Base-by-base conservation (phyloP, 1,140 invertebrate genomes). In the Heliconius hewitsoni region DNA sequence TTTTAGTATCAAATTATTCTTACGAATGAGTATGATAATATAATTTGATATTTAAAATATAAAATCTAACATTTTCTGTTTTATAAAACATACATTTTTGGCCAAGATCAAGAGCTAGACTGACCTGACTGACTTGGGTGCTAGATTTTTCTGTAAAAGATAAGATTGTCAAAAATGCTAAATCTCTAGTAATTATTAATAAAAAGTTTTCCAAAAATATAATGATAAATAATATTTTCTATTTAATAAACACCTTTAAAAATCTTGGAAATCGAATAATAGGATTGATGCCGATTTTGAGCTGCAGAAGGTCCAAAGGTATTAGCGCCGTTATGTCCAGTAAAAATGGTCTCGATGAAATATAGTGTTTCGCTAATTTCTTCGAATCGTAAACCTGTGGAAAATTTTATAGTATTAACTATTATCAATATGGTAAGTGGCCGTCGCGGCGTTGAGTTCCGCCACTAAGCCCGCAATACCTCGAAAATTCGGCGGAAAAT, bases 321-420 rank as follows among this genome's bases (percentile, higher is more conserved):
- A 97, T 92, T n/a, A 99, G 93, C 19, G 97, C 96, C 3, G 96
- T 91, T 55, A 99, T 93, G 93, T 99, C 98, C 77, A 99, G 92
- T n/a, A 98, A 93, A 88, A 99, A 99, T 75, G 97, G 96, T 83
- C 96, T 96, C 39, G 98, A 98, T 71, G 96, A 96, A 57, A 98
- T 94, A 93, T 99, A 99, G 88, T 99, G 98, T 72, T 96, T 96
- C 39, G 98, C 97, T 60, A 99, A 94, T 89, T 99, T 99, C 87
- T 96, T 97, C 73, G 96, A 97, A 89, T 99, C 97, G 93, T 98
- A 99, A 11, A 98, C 95, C 95, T 95, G 76, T 66, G 27, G 60
- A 66, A 30, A 30, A 60, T 27, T 11, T 19, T 11, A 60, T 3
- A 60, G 23, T 27, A 23, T 60, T 9, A 60, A 60, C 1, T 19